Conservation (phyloP, 64 coral and sea anemone genomes). For the Pachyseris speciosa region DNA sequence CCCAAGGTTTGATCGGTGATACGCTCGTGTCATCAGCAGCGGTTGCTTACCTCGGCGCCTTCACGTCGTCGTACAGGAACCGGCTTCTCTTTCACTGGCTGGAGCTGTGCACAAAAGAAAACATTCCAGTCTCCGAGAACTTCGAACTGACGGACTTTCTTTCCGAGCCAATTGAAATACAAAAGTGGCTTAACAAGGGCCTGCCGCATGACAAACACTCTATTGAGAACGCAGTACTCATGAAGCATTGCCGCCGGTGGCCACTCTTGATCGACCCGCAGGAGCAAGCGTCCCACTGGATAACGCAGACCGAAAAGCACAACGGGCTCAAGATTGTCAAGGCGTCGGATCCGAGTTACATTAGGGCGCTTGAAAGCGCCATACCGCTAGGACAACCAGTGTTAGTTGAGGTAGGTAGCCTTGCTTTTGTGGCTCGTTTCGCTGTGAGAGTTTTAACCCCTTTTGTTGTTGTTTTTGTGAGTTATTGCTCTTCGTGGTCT, state of each 20-base stretch:
- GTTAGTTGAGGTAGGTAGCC: conserved; percentile 77
- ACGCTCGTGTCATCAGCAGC: conserved; percentile 80
- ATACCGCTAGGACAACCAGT: conserved; percentile 91
- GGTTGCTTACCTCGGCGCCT: conserved; percentile 87
- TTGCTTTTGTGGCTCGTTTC: background rate
- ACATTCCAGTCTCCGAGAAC: conserved; percentile 71
- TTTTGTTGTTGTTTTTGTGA: no score
- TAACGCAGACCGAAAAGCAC: conserved; percentile 82
- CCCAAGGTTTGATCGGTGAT: conserved; percentile 79
- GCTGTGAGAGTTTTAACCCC: background rate
- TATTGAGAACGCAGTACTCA: conserved; percentile 88
- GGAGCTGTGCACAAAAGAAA: conserved; percentile 61
- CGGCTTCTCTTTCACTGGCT: conserved; percentile 76
- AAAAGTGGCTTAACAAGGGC: conserved; percentile 88
- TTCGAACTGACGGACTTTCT: conserved; percentile 95
- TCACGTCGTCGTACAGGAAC: conserved; percentile 72
- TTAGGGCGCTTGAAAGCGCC: conserved; percentile 80
- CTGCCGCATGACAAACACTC: conserved; percentile 92
- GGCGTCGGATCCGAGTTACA: conserved; percentile 77
- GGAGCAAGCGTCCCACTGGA: conserved; percentile 94
- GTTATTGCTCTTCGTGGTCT: no score
- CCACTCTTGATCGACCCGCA: conserved; percentile 91
- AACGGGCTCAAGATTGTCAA: conserved; percentile 96
- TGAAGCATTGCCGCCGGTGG: conserved; percentile 88
- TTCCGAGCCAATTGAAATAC: conserved; percentile 82